Evolutionary conservation across 2,888 invertebrate species (phyloP).

Genomic region (Dilophus febrilis): DNA sequence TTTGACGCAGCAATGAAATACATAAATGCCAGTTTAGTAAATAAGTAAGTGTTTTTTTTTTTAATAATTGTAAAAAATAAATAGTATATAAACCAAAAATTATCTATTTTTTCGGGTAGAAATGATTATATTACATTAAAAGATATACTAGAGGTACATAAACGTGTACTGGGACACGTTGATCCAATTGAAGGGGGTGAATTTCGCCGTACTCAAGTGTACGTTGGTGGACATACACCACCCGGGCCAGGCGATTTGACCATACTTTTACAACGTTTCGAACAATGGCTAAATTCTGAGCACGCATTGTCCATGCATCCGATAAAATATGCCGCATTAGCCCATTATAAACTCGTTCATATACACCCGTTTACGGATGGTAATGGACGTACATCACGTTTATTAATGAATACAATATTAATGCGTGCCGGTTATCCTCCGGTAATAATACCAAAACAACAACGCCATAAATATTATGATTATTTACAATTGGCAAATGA

Average conservation of each 20-base stretch:
- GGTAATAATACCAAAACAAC: slow-evolving; percentile 81
- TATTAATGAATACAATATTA: slow-evolving; percentile 89
- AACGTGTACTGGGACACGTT: slow-evolving; percentile 82
- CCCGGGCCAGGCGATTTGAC: slow-evolving; percentile 72
- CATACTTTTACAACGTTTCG: slow-evolving; percentile 68
- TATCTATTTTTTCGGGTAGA: slow-evolving; percentile 22
- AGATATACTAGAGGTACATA: slow-evolving; percentile 85
- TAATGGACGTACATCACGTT: slow-evolving; percentile 85
- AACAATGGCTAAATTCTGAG: slow-evolving; percentile 86
- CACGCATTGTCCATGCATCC: slow-evolving; percentile 75
- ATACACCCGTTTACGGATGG: slow-evolving; percentile 97
- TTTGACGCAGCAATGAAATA: slow-evolving; percentile 90
- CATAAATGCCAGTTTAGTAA: slow-evolving; percentile 64
- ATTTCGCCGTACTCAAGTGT: slow-evolving; percentile 78
- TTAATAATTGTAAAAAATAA: neutral
- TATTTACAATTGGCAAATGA: slow-evolving; percentile 79
- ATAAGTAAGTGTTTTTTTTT: slow-evolving; percentile 29
- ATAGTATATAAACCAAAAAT: neutral
- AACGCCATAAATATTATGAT: slow-evolving; percentile 71
- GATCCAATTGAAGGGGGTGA: slow-evolving; percentile 85
- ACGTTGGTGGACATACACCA: slow-evolving; percentile 88
- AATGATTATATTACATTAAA: slow-evolving; percentile 61
- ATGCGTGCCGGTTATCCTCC: slow-evolving; percentile 95
- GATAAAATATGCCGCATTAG: slow-evolving; percentile 80
- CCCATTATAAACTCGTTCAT: slow-evolving; percentile 91